A percentile compares a stretch with the other conserved stretches of the same genome.
Evolutionary conservation across 2,113 vertebrate species (phyloP).

Genomic region (Otis tarda): DNA sequence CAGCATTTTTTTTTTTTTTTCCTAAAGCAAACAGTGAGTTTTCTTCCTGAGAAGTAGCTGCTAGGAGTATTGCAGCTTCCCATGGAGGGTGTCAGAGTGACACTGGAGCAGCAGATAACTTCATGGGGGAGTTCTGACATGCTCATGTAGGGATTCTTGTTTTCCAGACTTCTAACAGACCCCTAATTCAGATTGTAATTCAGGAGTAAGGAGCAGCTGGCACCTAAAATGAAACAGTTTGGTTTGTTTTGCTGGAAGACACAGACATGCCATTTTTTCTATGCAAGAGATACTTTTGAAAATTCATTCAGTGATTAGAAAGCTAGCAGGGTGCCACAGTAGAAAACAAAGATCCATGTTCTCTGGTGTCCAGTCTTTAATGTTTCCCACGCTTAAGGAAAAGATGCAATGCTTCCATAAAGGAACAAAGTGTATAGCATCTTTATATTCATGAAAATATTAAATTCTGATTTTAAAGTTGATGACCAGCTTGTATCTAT

Average conservation of each 20-base stretch:
- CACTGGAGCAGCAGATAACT: background rate
- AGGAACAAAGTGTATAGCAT: background rate
- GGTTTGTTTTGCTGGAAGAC: background rate
- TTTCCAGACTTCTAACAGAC: background rate
- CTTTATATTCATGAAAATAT: background rate
- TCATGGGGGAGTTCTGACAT: background rate
- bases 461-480: background rate
- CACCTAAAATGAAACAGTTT: background rate
- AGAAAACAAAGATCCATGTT: background rate
- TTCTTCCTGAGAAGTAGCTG: background rate
- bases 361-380: background rate
- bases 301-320: background rate
- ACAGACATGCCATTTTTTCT: background rate
- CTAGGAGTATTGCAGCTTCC: background rate
- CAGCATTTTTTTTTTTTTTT: background rate
- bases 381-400: background rate
- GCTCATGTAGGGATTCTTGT: background rate
- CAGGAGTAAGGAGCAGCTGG: background rate
- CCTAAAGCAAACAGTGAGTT: background rate
- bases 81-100: background rate
- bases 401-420: background rate
- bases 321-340: background rate
- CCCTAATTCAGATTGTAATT: background rate
- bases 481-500: background rate
- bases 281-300: background rate